These are phyloP conservation scores for Montipora capitata DNA, from an alignment of 92 coral and sea anemone genomes.

Conservation along the genomic window DNA sequence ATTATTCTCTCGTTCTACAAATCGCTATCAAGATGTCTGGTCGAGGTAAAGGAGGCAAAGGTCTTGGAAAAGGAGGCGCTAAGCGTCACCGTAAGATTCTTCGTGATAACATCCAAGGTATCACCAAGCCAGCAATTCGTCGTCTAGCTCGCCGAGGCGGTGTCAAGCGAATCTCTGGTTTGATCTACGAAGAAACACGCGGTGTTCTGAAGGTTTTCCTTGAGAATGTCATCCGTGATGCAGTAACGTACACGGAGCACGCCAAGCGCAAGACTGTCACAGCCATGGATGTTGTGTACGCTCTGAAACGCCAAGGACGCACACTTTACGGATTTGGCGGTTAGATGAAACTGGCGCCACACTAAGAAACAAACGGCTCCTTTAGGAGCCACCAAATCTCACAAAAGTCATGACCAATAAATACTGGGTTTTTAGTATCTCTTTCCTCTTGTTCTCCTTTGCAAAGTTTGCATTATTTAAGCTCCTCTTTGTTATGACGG, in stretches of 20 bases:
- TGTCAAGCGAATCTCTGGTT: conserved; percentile 93
- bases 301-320: conserved; percentile 92
- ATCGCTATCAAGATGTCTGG: neutral
- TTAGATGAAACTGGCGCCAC: too few relatives aligned
- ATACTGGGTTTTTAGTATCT: too few relatives aligned
- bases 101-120: conserved; percentile 96
- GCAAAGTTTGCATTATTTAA: too few relatives aligned
- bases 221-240: conserved; percentile 99
- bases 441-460: too few relatives aligned
- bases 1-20: too few relatives aligned
- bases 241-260: conserved; percentile 96
- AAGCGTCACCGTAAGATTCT: conserved; percentile 97
- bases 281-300: conserved; percentile 95
- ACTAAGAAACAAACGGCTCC: neutral
- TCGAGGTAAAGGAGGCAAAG: conserved; percentile 95
- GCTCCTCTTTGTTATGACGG: too few relatives aligned
- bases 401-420: too few relatives aligned
- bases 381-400: conserved; percentile 12
- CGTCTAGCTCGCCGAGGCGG: conserved; percentile 96
- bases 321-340: conserved; percentile 63
- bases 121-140: conserved; percentile 90
- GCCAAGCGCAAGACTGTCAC: conserved; percentile 94
- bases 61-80: conserved; percentile 98
- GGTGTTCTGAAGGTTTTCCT: conserved; percentile 98
- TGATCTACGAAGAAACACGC: conserved; percentile 98